Evolutionary conservation across 2,797 vertebrate species (phyloP), one percentile per base, ranked within the genome.

Genomic region (Phataginus tetradactyla): DNA sequence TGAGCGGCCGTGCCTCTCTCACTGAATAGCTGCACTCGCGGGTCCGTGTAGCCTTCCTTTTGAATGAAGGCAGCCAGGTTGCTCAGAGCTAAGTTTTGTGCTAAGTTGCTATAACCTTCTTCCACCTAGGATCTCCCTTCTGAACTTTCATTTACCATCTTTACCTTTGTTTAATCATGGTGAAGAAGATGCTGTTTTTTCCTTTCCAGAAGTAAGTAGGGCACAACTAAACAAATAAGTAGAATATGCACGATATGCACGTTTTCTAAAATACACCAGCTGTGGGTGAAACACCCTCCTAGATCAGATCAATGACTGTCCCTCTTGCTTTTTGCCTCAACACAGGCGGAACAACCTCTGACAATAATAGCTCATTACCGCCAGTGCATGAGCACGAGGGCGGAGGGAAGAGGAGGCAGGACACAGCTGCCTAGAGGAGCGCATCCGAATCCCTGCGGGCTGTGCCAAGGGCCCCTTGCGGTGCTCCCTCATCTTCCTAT

Each of bases 201-300:
- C 64, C 51, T 83, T 61, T 93, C 80, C 71, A 81, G 53, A 89
- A 93, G 23, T 42, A 63, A 75, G 25, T 10, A 23, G 45, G 20
- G 23, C 59, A 86, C 25, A 63, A 53, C 37, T 23, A 66, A n/a
- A 75, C 17, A 66, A n/a, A 75, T 13, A 66, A 39, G 66, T 9
- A 23, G 39, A 68, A 51, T 42, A 21, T 39, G 21, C 7, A 2
- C 27, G 20, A 51, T 42, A 21, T 39, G 21, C 9, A 2, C 27
- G 15, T n/a, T 66, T 94, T 71, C 39, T 59, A 71, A 66, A 42
- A 86, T 45, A 34, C 0, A 14, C 51, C 20, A 37, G 29, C 51
- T 93, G 1, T 27, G 21, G 39, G 15, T 20, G 49, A 61, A 64
- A 34, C 6, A 3, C 8, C 20, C 14, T 64, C n/a, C 37, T 45